A percentile compares a stretch with the other conserved stretches of the same genome.
phyloP scores from a whole-genome alignment of 1,140 invertebrate species.

The Lepidotrigona ventralis region DNA sequence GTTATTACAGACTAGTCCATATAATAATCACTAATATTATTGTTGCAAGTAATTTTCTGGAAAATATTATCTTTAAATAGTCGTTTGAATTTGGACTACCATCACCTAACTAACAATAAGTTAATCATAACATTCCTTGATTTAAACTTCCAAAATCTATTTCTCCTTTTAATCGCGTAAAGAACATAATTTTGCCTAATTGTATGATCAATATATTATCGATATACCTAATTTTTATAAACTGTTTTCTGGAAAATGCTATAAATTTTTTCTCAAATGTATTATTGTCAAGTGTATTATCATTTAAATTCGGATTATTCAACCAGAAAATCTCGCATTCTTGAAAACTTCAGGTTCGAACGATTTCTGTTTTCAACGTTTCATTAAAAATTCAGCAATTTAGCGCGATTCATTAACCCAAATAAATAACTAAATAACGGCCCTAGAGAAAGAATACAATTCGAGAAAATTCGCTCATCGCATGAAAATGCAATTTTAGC shows the following conservation, averaged over 20 bases:
- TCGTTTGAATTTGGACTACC: neutral
- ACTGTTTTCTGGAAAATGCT: neutral
- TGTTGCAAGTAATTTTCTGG: neutral
- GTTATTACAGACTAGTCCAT: neutral
- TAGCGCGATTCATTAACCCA: neutral
- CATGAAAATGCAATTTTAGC: neutral
- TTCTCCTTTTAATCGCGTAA: too few species aligned
- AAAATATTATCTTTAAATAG: too few species aligned
- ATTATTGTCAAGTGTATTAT: too few species aligned
- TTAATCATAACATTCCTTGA: too few species aligned
- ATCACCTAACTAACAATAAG: neutral
- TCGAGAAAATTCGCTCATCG: neutral
- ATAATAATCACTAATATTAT: neutral
- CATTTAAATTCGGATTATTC: too few species aligned
- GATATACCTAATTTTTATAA: neutral
- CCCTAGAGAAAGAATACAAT: too few species aligned
- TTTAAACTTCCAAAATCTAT: too few species aligned
- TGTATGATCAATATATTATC: too few species aligned
- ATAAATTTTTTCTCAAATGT: too few species aligned
- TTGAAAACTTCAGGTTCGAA: neutral
- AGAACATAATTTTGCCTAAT: too few species aligned
- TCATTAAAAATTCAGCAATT: neutral
- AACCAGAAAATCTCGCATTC: neutral
- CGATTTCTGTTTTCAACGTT: neutral
- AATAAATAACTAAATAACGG: slow-evolving; percentile 8